phyloP scores from a whole-genome alignment of 2,888 invertebrate species.

The Acleris cristana region DNA sequence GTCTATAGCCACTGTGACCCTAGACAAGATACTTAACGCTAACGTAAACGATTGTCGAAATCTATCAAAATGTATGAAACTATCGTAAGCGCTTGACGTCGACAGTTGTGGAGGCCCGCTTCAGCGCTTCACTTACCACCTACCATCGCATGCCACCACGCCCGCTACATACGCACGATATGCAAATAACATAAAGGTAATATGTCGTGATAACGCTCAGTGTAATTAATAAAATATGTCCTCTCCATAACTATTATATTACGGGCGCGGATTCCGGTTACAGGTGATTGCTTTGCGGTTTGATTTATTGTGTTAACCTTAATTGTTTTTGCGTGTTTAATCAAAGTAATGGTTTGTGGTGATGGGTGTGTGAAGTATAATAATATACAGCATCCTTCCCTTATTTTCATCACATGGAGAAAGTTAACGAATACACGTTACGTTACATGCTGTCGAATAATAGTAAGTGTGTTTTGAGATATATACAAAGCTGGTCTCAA shows the following conservation, averaged over 20 bases:
- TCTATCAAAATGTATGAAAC: no score
- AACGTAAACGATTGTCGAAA: no score
- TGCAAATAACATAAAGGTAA: slow-evolving; percentile 83
- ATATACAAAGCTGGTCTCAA: no score
- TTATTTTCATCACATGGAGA: neutral
- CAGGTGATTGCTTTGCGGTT: slow-evolving; percentile 60
- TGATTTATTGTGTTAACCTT: slow-evolving; percentile 59
- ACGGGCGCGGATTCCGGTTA: slow-evolving; percentile 61
- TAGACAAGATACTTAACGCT: no score
- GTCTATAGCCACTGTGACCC: no score
- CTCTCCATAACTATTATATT: slow-evolving; percentile 61
- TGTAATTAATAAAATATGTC: slow-evolving; percentile 83
- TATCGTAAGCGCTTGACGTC: no score
- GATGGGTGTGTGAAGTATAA: slow-evolving; percentile 44
- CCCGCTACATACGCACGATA: slow-evolving; percentile 77
- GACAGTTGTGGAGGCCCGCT: neutral
- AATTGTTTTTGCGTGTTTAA: slow-evolving; percentile 37
- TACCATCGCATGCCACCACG: slow-evolving; percentile 68
- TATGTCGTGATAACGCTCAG: slow-evolving; percentile 77
- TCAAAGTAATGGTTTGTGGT: slow-evolving; percentile 36
- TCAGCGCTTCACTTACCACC: slow-evolving; percentile 41
- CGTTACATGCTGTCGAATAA: no score
- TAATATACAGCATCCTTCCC: slow-evolving; percentile 5
- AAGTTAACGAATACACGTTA: no score
- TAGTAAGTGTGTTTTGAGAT: no score